phyloP scores from a whole-genome alignment of 2,113 vertebrate genomes.

The Lota lota region DNA sequence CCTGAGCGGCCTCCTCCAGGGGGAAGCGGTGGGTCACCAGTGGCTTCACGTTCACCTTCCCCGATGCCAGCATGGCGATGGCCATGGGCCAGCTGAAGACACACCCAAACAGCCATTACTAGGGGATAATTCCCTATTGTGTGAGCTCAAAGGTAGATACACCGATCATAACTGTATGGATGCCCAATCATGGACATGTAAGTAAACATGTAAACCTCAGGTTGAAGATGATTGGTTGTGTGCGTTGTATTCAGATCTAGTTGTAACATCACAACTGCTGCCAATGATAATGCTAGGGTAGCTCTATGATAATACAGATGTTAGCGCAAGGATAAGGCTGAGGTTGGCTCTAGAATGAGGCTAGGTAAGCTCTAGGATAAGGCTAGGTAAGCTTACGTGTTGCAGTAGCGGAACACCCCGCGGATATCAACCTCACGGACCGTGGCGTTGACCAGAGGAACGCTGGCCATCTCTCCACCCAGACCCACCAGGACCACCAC shows the following conservation, averaged over 20 bases:
- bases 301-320: too few relatives aligned
- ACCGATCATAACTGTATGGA: not conserved
- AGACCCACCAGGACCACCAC: constrained; percentile 88
- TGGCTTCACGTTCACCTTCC: constrained; percentile 84
- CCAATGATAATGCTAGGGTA: too few relatives aligned
- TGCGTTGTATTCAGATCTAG: too few relatives aligned
- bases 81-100: constrained; percentile 90
- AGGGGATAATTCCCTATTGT: not conserved
- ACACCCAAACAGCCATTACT: constrained; percentile 4
- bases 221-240: not conserved
- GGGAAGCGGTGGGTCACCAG: constrained; percentile 94
- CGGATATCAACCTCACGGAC: constrained; percentile 89
- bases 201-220: too few relatives aligned
- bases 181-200: too few relatives aligned
- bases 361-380: too few relatives aligned
- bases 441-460: constrained; percentile 83
- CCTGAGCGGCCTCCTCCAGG: constrained; percentile 87
- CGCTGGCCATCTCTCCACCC: constrained; percentile 77
- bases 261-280: too few relatives aligned
- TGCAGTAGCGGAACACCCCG: constrained; percentile 94
- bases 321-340: too few relatives aligned
- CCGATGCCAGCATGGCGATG: constrained; percentile 86
- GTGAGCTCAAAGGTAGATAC: not conserved
- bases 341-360: too few relatives aligned
- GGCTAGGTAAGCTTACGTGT: constrained; percentile 80